Percentiles rank a stretch among this genome's conserved stretches.
phyloP scores from a whole-genome alignment of 2,888 invertebrate genomes.

The Hyposoter didymator region DNA sequence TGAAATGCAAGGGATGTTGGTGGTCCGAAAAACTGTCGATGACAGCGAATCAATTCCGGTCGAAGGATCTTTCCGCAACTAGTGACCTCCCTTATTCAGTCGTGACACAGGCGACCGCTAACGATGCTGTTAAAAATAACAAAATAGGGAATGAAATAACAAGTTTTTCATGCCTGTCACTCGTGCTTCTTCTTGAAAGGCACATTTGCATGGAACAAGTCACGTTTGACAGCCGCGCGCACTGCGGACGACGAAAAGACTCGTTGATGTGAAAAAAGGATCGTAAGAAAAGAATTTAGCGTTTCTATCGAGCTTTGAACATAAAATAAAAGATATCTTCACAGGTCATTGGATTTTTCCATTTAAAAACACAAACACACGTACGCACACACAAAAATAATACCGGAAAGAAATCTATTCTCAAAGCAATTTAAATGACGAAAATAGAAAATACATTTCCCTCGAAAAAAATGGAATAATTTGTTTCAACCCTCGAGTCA shows the following conservation, averaged over 20 bases:
- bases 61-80: background rate
- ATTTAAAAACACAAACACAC: background rate
- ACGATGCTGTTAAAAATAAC: background rate
- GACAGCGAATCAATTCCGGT: conserved; percentile 3
- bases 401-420: background rate
- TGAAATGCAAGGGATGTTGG: background rate
- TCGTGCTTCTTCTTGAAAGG: background rate
- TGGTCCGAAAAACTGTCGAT: background rate
- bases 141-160: background rate
- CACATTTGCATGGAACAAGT: background rate
- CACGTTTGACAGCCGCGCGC: background rate
- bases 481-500: background rate
- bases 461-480: background rate
- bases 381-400: background rate
- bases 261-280: background rate
- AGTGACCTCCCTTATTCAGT: background rate
- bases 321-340: background rate
- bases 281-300: background rate
- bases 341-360: background rate
- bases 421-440: background rate
- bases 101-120: background rate
- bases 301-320: background rate
- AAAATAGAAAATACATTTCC: background rate
- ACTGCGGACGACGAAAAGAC: background rate
- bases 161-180: background rate